A percentile compares a stretch with the other conserved stretches of the same genome.
Evolutionary conservation across 2,888 invertebrate species (phyloP).

Genomic region (Fragum sueziense): DNA sequence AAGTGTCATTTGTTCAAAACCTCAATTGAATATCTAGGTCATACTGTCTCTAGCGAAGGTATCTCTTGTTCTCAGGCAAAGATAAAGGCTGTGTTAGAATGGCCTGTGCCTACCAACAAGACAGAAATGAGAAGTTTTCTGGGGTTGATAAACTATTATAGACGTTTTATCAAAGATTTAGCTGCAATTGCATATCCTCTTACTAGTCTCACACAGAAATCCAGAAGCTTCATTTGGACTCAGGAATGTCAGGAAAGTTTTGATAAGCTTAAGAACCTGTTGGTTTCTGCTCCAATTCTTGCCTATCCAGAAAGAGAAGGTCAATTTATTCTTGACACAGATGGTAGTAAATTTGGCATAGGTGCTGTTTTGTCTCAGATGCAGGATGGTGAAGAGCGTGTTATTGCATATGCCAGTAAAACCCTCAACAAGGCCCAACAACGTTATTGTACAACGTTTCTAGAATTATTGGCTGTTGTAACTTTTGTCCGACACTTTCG

Average conservation of each 20-base stretch:
- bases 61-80: conserved; percentile 43
- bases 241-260: neutral
- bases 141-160: conserved; percentile 46
- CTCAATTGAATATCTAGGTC: conserved; percentile 42
- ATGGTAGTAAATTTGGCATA: neutral
- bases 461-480: conserved; percentile 11
- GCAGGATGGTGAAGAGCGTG: neutral
- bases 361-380: conserved; percentile 15
- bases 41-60: conserved; percentile 46
- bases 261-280: neutral
- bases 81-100: conserved; percentile 36
- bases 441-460: too few relatives aligned
- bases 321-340: conserved; percentile 17
- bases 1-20: conserved; percentile 56
- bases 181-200: conserved; percentile 42
- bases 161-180: conserved; percentile 44
- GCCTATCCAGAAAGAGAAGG: conserved; percentile 1
- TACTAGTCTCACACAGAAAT: conserved; percentile 28
- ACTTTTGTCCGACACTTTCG: conserved; percentile 8
- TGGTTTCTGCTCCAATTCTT: neutral
- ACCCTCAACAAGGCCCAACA: too few relatives aligned
- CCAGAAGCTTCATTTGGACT: conserved; percentile 5
- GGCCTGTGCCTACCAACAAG: conserved; percentile 27
- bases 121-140: conserved; percentile 40
- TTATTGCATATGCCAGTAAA: too few relatives aligned